Percentiles rank a stretch among this genome's conserved stretches.
Evolutionary conservation across 2,888 invertebrate species (phyloP).

Genomic region (Drosophila leonis): DNA sequence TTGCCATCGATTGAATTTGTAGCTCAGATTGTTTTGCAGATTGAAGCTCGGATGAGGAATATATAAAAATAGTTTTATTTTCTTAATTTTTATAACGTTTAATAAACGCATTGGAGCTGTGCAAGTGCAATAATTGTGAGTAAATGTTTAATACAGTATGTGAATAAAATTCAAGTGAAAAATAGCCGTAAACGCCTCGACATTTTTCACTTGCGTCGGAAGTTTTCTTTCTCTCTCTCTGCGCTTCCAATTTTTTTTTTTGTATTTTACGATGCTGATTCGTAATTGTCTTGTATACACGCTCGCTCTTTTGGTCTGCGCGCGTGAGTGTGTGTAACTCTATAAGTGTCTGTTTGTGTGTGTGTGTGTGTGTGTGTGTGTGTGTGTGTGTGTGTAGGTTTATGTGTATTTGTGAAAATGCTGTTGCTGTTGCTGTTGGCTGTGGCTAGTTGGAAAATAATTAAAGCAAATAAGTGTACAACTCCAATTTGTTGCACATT

Average conservation of each 20-base stretch:
- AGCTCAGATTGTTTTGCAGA: slow-evolving; percentile 64
- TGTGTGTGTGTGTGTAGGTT: slow-evolving; percentile 39
- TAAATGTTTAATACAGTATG: slow-evolving; percentile 48
- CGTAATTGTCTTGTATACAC: slow-evolving; percentile 79
- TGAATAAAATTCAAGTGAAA: slow-evolving; percentile 14
- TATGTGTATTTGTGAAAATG: slow-evolving; percentile 34
- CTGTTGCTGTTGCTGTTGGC: slow-evolving; percentile 26
- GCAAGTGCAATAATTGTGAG: slow-evolving; percentile 77
- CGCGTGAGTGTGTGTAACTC: slow-evolving; percentile 31
- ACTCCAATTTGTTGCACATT: slow-evolving; percentile 67
- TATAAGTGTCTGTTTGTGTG: slow-evolving; percentile 33
- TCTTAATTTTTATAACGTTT: slow-evolving; percentile 58
- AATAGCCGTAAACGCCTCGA: slow-evolving; percentile 52
- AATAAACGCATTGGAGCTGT: slow-evolving; percentile 71
- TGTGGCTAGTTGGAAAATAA: slow-evolving; percentile 65
- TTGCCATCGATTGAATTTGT: slow-evolving; percentile 51
- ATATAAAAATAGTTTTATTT: slow-evolving; percentile 53
- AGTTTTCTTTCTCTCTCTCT: slow-evolving; percentile 55
- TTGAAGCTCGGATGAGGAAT: slow-evolving; percentile 75
- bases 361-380: slow-evolving; percentile 31
- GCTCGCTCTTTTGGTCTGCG: slow-evolving; percentile 50
- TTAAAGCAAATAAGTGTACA: slow-evolving; percentile 70
- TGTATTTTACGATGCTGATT: slow-evolving; percentile 77
- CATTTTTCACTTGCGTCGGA: slow-evolving; percentile 68
- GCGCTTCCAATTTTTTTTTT: slow-evolving; percentile 59